Percentiles rank a stretch among this genome's conserved stretches.
These are phyloP conservation scores for Ladona fulva DNA, from an alignment of 1,140 invertebrate genomes.

Conservation along the genomic window DNA sequence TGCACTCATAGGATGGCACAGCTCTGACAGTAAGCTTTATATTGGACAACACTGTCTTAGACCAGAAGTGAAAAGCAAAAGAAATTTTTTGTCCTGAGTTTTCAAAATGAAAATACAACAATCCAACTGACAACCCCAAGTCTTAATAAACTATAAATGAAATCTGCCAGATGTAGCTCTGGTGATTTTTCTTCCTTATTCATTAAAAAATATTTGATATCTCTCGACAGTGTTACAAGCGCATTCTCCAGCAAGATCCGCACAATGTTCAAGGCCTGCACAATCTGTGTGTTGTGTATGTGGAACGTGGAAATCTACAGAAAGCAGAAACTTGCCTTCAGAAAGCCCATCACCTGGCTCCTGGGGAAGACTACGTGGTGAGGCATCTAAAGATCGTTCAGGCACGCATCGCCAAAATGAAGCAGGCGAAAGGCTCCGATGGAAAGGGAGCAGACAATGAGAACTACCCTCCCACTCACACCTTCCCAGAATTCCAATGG, in stretches of 20 bases:
- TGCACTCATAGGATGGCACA: no score
- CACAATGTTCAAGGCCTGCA: slow-evolving; percentile 90
- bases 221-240: slow-evolving; percentile 69
- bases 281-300: slow-evolving; percentile 91
- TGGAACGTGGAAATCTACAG: slow-evolving; percentile 76
- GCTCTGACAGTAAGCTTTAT: no score
- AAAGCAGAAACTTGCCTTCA: slow-evolving; percentile 76
- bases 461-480: neutral
- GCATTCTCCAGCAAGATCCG: slow-evolving; percentile 78
- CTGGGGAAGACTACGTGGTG: slow-evolving; percentile 81
- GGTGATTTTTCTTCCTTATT: no score
- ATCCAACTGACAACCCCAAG: no score
- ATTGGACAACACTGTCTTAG: no score
- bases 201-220: no score
- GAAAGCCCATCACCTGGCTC: slow-evolving; percentile 67
- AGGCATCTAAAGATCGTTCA: slow-evolving; percentile 79
- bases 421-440: slow-evolving; percentile 15
- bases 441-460: neutral
- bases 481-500: neutral
- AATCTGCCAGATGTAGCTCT: no score
- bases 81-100: no score
- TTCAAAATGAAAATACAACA: no score
- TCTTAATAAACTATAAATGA: no score
- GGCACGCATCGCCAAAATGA: slow-evolving; percentile 48
- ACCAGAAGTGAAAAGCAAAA: no score